These are phyloP conservation scores for Gastrophryne carolinensis DNA, from an alignment of 2,797 vertebrate genomes.

Conservation along the genomic window DNA sequence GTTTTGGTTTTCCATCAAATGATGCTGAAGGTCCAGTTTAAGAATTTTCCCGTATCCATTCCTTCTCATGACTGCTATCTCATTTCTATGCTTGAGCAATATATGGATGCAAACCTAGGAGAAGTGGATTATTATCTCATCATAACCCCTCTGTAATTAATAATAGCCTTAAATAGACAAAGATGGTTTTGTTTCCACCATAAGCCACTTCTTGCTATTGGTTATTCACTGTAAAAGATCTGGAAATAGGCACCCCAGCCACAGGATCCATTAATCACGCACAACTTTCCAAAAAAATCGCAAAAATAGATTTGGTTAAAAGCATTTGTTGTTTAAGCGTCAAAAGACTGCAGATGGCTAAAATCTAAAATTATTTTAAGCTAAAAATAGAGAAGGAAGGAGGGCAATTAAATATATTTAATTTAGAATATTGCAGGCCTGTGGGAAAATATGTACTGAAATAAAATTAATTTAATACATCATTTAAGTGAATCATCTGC, in stretches of 20 bases:
- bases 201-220: slow-evolving; percentile 57
- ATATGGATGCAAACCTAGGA: slow-evolving; percentile 56
- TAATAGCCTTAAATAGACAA: slow-evolving; percentile 56
- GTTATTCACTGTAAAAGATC: slow-evolving; percentile 58
- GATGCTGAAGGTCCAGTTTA: no score
- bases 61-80: no score
- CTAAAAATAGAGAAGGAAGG: slow-evolving; percentile 64
- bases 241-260: slow-evolving; percentile 60
- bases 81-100: no score
- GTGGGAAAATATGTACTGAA: slow-evolving; percentile 64
- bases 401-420: slow-evolving; percentile 50
- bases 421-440: slow-evolving; percentile 47
- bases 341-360: slow-evolving; percentile 66
- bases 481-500: slow-evolving; percentile 58
- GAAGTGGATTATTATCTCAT: slow-evolving; percentile 56
- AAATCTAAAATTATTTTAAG: slow-evolving; percentile 64
- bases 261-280: slow-evolving; percentile 65
- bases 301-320: slow-evolving; percentile 59
- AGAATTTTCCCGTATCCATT: no score
- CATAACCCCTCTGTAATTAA: slow-evolving; percentile 52
- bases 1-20: no score
- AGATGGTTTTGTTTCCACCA: slow-evolving; percentile 51
- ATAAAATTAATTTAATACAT: slow-evolving; percentile 66
- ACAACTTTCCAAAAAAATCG: slow-evolving; percentile 63
- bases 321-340: slow-evolving; percentile 65